Evolutionary conservation across 2,113 vertebrate species (phyloP).

Genomic region (Oryzias woworae): DNA sequence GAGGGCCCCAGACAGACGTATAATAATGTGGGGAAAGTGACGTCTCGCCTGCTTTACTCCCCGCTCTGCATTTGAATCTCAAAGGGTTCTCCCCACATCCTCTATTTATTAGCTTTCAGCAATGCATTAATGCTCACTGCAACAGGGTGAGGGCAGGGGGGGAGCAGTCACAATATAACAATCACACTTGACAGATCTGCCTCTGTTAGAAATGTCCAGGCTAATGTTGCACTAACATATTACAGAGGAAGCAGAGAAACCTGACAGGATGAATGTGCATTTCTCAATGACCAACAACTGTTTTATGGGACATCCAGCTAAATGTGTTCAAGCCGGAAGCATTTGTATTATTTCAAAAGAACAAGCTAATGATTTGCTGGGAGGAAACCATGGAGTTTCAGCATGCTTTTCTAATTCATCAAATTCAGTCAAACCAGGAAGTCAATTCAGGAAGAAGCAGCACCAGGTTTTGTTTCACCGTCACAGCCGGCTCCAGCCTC

Average conservation of each 20-base stretch:
- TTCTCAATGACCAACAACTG: background rate
- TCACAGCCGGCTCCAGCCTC: conserved; percentile 18
- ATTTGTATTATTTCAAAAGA: too few species aligned
- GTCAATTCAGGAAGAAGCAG: conserved; percentile 16
- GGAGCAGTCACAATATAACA: conserved; percentile 13
- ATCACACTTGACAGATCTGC: conserved; percentile 10
- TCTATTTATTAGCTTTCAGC: conserved; percentile 73
- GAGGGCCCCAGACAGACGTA: conserved; percentile 77
- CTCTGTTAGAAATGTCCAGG: conserved; percentile 20
- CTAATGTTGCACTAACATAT: conserved; percentile 9
- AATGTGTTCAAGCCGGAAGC: too few species aligned
- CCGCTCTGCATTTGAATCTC: conserved; percentile 77
- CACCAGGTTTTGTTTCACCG: conserved; percentile 20
- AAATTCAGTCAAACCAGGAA: background rate
- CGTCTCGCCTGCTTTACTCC: conserved; percentile 70
- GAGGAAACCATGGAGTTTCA: background rate
- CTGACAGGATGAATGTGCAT: too few species aligned
- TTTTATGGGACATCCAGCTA: background rate
- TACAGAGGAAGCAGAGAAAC: conserved; percentile 1
- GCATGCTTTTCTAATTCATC: background rate
- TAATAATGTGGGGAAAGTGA: conserved; percentile 80
- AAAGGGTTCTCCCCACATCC: conserved; percentile 69
- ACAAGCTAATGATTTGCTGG: too few species aligned
- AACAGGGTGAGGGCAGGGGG: conserved; percentile 35
- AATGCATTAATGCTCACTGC: conserved; percentile 61